Evolutionary conservation across 1,140 invertebrate genomes (phyloP).

Genomic region (Diabrotica virgifera): DNA sequence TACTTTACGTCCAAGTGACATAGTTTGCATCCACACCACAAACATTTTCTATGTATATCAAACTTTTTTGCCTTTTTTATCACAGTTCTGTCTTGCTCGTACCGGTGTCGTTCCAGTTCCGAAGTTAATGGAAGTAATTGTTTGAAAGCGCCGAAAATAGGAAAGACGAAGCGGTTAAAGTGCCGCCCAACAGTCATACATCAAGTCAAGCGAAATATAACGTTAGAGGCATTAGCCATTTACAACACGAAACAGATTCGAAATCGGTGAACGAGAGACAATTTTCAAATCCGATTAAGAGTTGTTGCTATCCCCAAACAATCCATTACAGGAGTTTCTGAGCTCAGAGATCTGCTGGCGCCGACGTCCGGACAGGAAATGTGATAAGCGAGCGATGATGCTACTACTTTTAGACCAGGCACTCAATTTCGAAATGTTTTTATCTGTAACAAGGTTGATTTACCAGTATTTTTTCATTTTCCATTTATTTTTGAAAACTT

Average conservation of each 20-base stretch:
- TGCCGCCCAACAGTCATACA: constrained; percentile 23
- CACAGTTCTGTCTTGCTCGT: no score
- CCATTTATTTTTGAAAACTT: no score
- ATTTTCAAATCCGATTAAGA: constrained; percentile 42
- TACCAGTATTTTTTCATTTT: no score
- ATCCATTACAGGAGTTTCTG: constrained; percentile 35
- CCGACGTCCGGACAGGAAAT: constrained; percentile 42
- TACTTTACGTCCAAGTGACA: no score
- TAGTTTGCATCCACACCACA: no score
- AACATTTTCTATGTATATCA: no score
- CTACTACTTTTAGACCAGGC: neutral
- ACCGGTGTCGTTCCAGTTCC: neutral
- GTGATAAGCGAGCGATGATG: constrained; percentile 16
- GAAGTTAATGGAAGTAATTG: neutral
- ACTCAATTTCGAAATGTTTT: neutral
- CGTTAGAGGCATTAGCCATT: constrained; percentile 30
- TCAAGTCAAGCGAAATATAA: constrained; percentile 11
- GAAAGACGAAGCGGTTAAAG: constrained; percentile 18
- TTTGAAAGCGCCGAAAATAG: constrained; percentile 7
- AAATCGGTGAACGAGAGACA: constrained; percentile 26
- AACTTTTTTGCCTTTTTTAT: no score
- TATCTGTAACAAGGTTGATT: no score
- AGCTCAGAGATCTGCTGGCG: constrained; percentile 29
- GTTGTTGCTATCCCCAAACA: constrained; percentile 33
- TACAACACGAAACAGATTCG: constrained; percentile 34